Conservation (phyloP, 1,140 invertebrate species). For the Procambarus clarkii region DNA sequence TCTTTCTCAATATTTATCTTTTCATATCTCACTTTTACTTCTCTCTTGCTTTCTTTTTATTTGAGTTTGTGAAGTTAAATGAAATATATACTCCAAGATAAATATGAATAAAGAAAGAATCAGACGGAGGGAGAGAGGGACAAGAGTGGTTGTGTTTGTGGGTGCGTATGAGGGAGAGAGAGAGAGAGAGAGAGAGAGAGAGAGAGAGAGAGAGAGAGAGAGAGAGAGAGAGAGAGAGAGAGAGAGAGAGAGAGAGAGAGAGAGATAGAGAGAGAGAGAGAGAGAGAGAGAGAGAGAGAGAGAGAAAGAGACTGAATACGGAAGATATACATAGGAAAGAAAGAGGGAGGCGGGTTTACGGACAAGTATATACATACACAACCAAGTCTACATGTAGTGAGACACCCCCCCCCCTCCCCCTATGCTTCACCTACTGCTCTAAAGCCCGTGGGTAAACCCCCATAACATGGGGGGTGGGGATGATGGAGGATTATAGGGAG, state of each 20-base stretch:
- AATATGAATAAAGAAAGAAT: not conserved
- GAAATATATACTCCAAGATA: not conserved
- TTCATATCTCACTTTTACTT: not conserved
- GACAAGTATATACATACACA: too few relatives aligned
- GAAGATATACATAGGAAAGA: not conserved
- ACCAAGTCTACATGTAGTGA: too few relatives aligned
- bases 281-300: constrained; percentile 14
- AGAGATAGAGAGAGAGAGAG: not conserved
- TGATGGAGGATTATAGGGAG: too few relatives aligned
- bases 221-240: not conserved
- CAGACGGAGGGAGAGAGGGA: not conserved
- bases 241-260: not conserved
- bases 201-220: not conserved
- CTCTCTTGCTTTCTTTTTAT: not conserved
- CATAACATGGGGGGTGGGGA: too few relatives aligned
- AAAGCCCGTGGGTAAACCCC: too few relatives aligned
- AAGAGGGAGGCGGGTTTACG: too few relatives aligned
- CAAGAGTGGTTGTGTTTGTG: not conserved
- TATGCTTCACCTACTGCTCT: too few relatives aligned
- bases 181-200: not conserved
- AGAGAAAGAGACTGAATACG: not conserved
- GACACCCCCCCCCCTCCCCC: too few relatives aligned
- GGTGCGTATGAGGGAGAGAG: not conserved
- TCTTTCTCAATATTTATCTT: not conserved
- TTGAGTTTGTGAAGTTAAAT: not conserved